These are phyloP conservation scores for Drosophila kuntzei DNA, from an alignment of 2,888 invertebrate genomes.

Conservation along the genomic window DNA sequence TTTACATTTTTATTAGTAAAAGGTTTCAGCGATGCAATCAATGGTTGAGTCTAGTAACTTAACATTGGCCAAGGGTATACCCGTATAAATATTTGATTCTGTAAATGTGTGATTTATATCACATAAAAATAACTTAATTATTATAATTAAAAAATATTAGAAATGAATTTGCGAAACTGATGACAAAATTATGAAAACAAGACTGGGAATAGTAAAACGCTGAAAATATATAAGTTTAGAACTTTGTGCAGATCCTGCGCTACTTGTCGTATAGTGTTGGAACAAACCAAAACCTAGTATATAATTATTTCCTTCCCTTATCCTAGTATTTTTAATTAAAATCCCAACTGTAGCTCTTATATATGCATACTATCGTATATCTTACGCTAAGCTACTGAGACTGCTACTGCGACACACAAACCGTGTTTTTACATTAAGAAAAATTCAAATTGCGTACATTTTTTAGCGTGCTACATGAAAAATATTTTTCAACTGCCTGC, in stretches of 20 bases:
- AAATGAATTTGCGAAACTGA: too few species aligned
- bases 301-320: background rate
- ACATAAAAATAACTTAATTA: background rate
- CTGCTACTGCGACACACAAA: constrained; percentile 13
- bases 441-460: constrained; percentile 73
- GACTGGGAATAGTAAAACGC: background rate
- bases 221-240: too few species aligned
- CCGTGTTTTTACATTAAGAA: constrained; percentile 47
- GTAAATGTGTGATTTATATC: background rate
- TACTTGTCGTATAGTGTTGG: background rate
- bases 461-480: constrained; percentile 62
- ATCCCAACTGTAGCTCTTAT: constrained; percentile 18
- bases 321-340: constrained; percentile 24
- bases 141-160: background rate
- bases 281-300: background rate
- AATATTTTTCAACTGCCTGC: constrained; percentile 41
- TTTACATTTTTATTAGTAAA: constrained; percentile 73
- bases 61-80: constrained; percentile 9
- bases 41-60: constrained; percentile 36
- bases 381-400: constrained; percentile 41
- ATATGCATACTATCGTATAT: constrained; percentile 51
- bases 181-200: too few species aligned
- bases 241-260: background rate
- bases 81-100: too few species aligned
- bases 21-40: constrained; percentile 56